phyloP scores from a whole-genome alignment of 2,113 vertebrate genomes.

The Danio rerio region DNA sequence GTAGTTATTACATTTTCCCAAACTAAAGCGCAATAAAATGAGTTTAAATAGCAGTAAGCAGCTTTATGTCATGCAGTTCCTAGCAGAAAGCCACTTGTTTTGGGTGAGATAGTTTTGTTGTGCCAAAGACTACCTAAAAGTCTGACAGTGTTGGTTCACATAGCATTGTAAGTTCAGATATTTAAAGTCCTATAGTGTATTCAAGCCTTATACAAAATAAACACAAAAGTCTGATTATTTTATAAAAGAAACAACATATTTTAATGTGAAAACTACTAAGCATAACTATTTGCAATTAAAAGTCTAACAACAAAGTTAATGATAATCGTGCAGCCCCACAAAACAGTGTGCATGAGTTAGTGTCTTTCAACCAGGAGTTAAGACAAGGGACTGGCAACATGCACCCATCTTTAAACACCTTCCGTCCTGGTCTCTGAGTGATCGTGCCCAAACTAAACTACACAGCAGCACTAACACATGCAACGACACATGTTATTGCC shows the following conservation, averaged over 20 bases:
- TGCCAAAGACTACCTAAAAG: no score
- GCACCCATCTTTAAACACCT: slow-evolving; percentile 41
- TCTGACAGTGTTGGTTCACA: no score
- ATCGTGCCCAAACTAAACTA: slow-evolving; percentile 39
- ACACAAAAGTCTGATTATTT: not conserved
- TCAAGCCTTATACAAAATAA: not conserved
- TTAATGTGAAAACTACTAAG: no score
- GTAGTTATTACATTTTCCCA: no score
- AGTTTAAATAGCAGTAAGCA: no score
- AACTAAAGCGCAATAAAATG: no score
- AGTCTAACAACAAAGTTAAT: no score
- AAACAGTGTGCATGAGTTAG: slow-evolving; percentile 36
- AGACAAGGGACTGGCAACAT: slow-evolving; percentile 59
- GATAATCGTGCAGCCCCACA: slow-evolving; percentile 16
- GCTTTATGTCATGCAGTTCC: no score
- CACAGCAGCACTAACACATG: slow-evolving; percentile 53
- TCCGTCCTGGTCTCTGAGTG: slow-evolving; percentile 5
- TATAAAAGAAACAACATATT: not conserved
- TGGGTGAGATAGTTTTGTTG: no score
- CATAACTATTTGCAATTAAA: no score
- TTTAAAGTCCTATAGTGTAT: not conserved
- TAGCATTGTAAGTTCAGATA: no score
- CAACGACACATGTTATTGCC: slow-evolving; percentile 52
- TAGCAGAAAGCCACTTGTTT: no score
- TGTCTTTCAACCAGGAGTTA: slow-evolving; percentile 48